A percentile compares a stretch with the other conserved stretches of the same genome.
Evolutionary conservation across 2,797 vertebrate genomes (phyloP).

Genomic region (Toxotes lorentzi): DNA sequence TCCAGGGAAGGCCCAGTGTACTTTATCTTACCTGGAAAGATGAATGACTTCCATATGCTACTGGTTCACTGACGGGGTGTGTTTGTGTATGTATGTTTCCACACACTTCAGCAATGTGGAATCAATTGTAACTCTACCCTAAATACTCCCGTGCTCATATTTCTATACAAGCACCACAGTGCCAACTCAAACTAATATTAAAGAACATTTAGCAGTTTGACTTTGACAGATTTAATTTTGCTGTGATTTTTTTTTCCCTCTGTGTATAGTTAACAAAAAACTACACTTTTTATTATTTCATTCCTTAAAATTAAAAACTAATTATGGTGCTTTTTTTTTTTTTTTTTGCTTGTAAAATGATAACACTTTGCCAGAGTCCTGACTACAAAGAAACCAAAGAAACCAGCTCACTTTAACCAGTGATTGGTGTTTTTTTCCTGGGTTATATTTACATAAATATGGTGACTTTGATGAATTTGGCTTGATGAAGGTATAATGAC

Average conservation of each 20-base stretch:
- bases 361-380: no score
- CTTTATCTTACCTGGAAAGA: slow-evolving; percentile 40
- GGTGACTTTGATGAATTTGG: no score
- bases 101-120: background rate
- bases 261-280: background rate
- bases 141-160: background rate
- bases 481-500: no score
- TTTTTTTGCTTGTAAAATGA: no score
- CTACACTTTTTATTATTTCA: no score
- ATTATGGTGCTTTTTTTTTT: no score
- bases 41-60: slow-evolving; percentile 43
- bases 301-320: no score
- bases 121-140: slow-evolving; percentile 16
- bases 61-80: background rate
- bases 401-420: no score
- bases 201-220: background rate
- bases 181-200: background rate
- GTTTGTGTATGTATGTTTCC: slow-evolving; percentile 9
- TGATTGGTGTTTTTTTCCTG: no score
- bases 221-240: background rate
- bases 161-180: slow-evolving; percentile 10
- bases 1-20: background rate
- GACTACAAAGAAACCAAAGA: no score
- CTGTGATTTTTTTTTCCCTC: background rate
- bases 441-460: no score